Conservation (phyloP, 1,140 invertebrate species). For the Meloidogyne exigua region DNA sequence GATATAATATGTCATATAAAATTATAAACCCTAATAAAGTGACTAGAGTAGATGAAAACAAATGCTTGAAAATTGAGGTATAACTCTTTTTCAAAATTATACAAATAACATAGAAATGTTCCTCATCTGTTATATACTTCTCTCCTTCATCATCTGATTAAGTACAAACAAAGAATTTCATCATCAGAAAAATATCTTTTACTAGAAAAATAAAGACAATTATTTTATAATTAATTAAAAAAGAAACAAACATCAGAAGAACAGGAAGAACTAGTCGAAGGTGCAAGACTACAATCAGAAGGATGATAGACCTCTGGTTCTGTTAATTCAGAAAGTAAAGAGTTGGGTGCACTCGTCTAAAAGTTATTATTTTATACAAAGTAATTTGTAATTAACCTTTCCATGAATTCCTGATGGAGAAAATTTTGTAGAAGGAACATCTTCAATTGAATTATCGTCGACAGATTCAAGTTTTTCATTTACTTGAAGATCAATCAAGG, state of each 20-base stretch:
- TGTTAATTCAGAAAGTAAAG: conserved; percentile 14
- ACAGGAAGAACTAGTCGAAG: conserved; percentile 20
- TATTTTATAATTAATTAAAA: background rate
- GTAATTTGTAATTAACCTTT: background rate
- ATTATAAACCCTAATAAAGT: background rate
- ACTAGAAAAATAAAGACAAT: no score
- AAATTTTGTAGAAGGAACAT: background rate
- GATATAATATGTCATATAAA: background rate
- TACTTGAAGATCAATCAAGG: background rate
- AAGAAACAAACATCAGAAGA: conserved; percentile 15
- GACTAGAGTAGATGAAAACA: background rate
- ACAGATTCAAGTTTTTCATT: background rate
- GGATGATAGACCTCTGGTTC: conserved; percentile 23
- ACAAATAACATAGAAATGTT: background rate
- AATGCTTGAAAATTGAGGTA: conserved; percentile 1
- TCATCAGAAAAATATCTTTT: no score
- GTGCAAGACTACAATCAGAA: conserved; percentile 26
- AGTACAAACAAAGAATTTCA: no score
- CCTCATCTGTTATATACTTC: no score
- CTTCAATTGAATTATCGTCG: background rate
- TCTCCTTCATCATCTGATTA: no score
- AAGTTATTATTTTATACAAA: background rate
- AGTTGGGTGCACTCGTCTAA: background rate
- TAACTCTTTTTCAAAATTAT: background rate
- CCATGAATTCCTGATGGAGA: background rate